A percentile compares a stretch with the other conserved stretches of the same genome.
phyloP scores from a whole-genome alignment of 2,888 invertebrate species.

The Lathronympha strigana region DNA sequence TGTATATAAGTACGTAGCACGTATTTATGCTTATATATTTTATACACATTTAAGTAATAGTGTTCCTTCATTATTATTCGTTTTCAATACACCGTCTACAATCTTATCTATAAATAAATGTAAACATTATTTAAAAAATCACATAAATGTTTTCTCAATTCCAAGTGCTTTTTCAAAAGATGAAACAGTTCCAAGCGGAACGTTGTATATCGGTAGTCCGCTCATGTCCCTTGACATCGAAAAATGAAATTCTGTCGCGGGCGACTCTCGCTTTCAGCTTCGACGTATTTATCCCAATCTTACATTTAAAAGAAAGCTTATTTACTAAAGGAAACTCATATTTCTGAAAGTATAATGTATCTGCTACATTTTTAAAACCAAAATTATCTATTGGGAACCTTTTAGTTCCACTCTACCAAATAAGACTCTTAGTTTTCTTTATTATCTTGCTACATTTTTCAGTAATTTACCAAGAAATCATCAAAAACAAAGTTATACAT shows the following conservation, averaged over 20 bases:
- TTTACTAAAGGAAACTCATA: slow-evolving; percentile 19
- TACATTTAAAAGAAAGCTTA: slow-evolving; percentile 35
- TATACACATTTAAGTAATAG: too few species aligned
- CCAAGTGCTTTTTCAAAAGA: slow-evolving; percentile 2
- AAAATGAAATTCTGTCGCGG: slow-evolving; percentile 39
- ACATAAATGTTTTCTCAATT: too few species aligned
- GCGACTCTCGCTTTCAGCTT: slow-evolving; percentile 29
- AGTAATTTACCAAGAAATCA: background rate
- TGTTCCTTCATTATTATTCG: too few species aligned
- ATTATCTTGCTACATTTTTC: background rate
- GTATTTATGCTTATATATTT: too few species aligned
- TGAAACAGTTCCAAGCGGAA: slow-evolving; percentile 17
- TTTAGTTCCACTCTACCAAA: slow-evolving; percentile 2
- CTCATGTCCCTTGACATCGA: slow-evolving; percentile 34
- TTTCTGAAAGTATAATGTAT: background rate
- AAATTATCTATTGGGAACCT: slow-evolving; percentile 5
- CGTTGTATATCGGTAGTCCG: slow-evolving; percentile 19
- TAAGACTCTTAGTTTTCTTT: background rate
- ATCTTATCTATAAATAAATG: too few species aligned
- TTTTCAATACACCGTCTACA: too few species aligned
- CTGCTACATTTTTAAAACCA: background rate
- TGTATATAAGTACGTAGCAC: too few species aligned
- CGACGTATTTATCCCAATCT: slow-evolving; percentile 36
- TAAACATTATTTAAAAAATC: too few species aligned
- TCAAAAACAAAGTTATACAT: too few species aligned